A percentile compares a stretch with the other conserved stretches of the same genome.
phyloP scores from a whole-genome alignment of 1,140 invertebrate species.

The Mya arenaria region DNA sequence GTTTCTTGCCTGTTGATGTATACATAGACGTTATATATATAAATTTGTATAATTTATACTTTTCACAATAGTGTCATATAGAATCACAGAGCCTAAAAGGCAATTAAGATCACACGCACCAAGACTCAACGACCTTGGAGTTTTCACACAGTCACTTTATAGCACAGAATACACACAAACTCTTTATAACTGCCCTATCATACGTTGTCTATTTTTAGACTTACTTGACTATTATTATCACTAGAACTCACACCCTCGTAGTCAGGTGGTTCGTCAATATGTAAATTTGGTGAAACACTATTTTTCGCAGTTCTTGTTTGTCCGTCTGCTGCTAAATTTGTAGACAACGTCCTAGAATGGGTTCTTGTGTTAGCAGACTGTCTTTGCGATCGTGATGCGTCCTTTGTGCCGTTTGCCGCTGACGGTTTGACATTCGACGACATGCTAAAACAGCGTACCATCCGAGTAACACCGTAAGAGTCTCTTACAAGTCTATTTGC shows the following conservation, averaged over 20 bases:
- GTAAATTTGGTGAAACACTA: constrained; percentile 17
- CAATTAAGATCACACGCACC: not conserved
- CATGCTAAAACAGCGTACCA: constrained; percentile 58
- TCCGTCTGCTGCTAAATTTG: constrained; percentile 26
- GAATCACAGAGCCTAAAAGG: constrained; percentile 37
- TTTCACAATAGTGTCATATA: no score
- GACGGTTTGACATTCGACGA: constrained; percentile 28
- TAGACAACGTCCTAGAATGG: constrained; percentile 52
- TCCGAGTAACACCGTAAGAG: constrained; percentile 49
- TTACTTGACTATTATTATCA: constrained; percentile 41
- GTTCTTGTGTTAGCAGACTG: constrained; percentile 22
- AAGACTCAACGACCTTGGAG: no score
- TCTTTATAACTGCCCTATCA: constrained; percentile 33
- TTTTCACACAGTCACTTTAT: no score
- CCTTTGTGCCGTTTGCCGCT: constrained; percentile 27
- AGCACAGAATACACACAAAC: not conserved
- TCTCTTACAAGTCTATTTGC: constrained; percentile 43
- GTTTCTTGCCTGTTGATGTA: no score
- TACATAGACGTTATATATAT: no score
- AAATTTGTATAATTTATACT: no score
- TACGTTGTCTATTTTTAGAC: constrained; percentile 48
- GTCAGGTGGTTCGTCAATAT: constrained; percentile 43
- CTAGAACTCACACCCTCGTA: constrained; percentile 35
- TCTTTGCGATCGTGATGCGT: not conserved
- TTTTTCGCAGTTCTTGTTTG: constrained; percentile 11